Evolutionary conservation across 2,113 vertebrate genomes (phyloP).

Genomic region (Gulo gulo): DNA sequence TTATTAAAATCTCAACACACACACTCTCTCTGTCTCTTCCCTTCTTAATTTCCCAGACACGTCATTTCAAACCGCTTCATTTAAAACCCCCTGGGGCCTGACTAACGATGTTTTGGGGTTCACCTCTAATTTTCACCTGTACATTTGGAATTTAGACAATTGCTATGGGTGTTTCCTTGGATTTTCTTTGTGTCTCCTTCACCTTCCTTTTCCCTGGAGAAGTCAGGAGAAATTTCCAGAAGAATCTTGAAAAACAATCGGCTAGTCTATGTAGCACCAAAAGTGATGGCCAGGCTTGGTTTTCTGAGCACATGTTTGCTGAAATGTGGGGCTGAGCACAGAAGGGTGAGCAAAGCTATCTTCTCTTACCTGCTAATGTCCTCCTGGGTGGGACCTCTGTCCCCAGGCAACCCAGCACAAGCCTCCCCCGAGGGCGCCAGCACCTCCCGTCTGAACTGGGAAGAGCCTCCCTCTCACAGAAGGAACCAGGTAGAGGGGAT

Average conservation of each 20-base stretch:
- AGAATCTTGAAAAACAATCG: neutral
- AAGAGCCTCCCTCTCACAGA: neutral
- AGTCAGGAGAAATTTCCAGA: neutral
- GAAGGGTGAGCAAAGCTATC: conserved; percentile 44
- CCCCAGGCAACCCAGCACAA: too few species aligned
- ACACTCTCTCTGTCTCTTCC: neutral
- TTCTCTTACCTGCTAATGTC: conserved; percentile 59
- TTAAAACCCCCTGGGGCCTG: neutral
- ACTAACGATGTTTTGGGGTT: neutral
- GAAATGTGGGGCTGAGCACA: conserved; percentile 18
- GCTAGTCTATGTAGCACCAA: conserved; percentile 31
- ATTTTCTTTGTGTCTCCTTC: neutral
- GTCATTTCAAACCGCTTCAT: neutral
- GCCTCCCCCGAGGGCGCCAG: neutral
- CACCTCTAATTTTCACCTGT: neutral
- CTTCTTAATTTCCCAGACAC: neutral
- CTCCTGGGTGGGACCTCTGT: neutral
- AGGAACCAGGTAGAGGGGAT: neutral
- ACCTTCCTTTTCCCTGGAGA: neutral
- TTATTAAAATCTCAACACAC: neutral
- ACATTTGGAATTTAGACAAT: neutral
- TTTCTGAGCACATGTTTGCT: conserved; percentile 29
- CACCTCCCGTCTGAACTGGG: accelerated
- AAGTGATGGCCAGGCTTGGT: conserved; percentile 42
- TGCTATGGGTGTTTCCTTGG: neutral